phyloP scores from a whole-genome alignment of 2,113 vertebrate genomes.

The Hippocampus zosterae region DNA sequence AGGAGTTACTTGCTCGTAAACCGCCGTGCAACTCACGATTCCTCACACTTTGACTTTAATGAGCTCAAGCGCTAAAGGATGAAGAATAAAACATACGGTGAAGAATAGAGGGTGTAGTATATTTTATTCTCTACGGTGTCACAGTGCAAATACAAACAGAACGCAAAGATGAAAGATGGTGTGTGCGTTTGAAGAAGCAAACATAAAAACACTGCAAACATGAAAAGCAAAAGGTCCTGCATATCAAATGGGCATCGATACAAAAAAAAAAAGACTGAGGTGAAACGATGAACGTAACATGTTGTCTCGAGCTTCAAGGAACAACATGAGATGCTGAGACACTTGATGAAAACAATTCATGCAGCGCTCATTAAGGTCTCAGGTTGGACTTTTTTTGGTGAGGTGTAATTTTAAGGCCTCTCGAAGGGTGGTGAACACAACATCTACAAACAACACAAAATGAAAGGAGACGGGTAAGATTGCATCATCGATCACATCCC shows the following conservation, averaged over 20 bases:
- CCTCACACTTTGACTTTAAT: slow-evolving; percentile 9
- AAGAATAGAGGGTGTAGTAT: background rate
- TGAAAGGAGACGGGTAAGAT: slow-evolving; percentile 8
- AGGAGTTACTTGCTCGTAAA: slow-evolving; percentile 5
- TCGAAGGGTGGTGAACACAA: slow-evolving; percentile 13
- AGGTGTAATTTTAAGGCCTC: slow-evolving; percentile 56
- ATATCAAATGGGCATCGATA: slow-evolving; percentile 40
- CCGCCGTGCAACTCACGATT: background rate
- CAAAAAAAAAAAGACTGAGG: slow-evolving; percentile 29
- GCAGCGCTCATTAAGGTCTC: slow-evolving; percentile 19
- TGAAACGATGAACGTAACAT: background rate
- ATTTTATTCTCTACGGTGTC: slow-evolving; percentile 55
- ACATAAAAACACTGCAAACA: slow-evolving; percentile 44
- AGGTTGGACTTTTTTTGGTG: slow-evolving; percentile 35
- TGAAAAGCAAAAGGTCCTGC: slow-evolving; percentile 25
- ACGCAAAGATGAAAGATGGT: slow-evolving; percentile 18
- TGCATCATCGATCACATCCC: slow-evolving; percentile 6
- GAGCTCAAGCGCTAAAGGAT: background rate
- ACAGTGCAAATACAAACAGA: slow-evolving; percentile 32
- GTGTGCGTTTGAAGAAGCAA: slow-evolving; percentile 21
- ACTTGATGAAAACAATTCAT: slow-evolving; percentile 5
- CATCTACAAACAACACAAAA: slow-evolving; percentile 36
- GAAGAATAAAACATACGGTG: background rate
- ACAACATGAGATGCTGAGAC: slow-evolving; percentile 3
- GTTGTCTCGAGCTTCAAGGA: background rate